Conservation (phyloP, 92 coral and sea anemone species). For the Porites rus region DNA sequence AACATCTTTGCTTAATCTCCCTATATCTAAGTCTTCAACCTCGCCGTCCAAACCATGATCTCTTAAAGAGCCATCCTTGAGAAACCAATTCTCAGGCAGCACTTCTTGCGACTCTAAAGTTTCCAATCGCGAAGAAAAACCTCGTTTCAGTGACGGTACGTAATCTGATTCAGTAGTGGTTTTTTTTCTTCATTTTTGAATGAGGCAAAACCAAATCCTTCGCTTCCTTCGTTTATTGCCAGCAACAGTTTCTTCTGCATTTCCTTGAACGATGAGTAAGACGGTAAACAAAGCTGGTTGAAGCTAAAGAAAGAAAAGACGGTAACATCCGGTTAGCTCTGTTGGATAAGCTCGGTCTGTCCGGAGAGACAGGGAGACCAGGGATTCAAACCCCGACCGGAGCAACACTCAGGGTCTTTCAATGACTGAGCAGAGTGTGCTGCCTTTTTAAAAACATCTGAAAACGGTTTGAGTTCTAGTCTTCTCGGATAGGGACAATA, state of each 20-base stretch:
- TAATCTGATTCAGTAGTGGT: neutral
- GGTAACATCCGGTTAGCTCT: neutral
- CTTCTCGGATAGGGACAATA: no score
- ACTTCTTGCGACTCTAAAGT: neutral
- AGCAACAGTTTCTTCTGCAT: constrained; percentile 86
- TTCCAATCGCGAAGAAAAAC: neutral
- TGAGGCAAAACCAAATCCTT: constrained; percentile 92
- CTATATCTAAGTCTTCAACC: no score
- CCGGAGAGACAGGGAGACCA: no score
- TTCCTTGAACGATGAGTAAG: constrained; percentile 90
- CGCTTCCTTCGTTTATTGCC: constrained; percentile 95
- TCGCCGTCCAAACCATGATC: no score
- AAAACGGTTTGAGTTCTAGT: no score
- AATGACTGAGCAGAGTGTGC: no score
- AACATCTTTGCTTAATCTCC: no score
- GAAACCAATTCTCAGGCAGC: no score
- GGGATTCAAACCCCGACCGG: no score
- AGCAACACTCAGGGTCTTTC: no score
- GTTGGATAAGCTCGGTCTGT: neutral
- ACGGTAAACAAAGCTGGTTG: constrained; percentile 93
- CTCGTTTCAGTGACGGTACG: neutral
- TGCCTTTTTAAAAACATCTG: no score
- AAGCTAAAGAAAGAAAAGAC: constrained; percentile 57
- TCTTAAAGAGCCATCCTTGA: no score
- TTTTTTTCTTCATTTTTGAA: neutral